phyloP scores from a whole-genome alignment of 2,797 vertebrate species.

The Otolemur crassicaudatus region DNA sequence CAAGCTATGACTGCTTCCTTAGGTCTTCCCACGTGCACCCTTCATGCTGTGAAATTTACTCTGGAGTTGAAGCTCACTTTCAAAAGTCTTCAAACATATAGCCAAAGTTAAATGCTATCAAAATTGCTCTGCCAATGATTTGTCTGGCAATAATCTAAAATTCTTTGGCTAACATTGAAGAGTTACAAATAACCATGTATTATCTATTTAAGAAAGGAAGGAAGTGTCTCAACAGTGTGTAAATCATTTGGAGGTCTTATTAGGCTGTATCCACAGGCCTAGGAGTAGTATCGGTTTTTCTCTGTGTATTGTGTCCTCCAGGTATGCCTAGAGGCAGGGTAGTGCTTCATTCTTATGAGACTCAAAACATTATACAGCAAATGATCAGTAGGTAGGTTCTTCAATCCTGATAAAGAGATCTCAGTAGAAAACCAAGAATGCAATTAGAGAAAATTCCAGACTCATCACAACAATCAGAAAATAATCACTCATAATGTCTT shows the following conservation, averaged over 20 bases:
- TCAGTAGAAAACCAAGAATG: background rate
- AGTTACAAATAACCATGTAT: background rate
- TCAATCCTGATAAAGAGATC: background rate
- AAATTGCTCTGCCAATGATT: background rate
- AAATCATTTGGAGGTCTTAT: background rate
- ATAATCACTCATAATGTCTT: background rate
- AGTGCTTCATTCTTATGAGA: background rate
- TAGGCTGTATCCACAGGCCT: background rate
- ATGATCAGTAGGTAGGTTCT: background rate
- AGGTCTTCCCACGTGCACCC: too few species aligned
- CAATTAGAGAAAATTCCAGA: constrained; percentile 4
- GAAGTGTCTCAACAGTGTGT: background rate
- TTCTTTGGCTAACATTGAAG: background rate
- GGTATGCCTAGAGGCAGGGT: background rate
- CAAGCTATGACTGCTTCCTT: too few species aligned
- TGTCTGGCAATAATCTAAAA: background rate
- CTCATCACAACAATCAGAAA: background rate
- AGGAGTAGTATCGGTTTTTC: background rate
- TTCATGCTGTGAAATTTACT: background rate
- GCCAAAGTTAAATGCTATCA: background rate
- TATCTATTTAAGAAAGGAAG: background rate
- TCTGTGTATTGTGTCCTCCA: background rate
- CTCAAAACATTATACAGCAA: background rate
- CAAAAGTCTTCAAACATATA: background rate
- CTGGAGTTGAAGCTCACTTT: background rate